Base-by-base conservation (phyloP, 2,797 vertebrate genomes). In the Chelidonichthys spinosus region DNA sequence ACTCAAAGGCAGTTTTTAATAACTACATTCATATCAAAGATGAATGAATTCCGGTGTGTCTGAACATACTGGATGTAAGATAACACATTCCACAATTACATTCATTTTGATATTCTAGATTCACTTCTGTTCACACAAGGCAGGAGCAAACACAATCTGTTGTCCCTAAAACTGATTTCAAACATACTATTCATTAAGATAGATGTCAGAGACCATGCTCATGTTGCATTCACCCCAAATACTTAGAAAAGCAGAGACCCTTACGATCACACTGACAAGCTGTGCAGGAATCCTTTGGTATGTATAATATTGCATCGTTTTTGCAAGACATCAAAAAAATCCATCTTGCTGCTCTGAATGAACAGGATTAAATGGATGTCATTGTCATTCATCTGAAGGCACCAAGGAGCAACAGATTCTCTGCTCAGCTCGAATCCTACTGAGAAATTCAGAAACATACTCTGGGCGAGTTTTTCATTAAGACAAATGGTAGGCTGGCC, bases 331-430 rank as follows among this genome's bases (percentile, higher is more conserved):
- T 77, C 64, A 54, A 64, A 78, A 46, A 25, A 77, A 77, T 83
- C 67, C 32, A 50, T 44, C 25, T n/a, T 53, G 54, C 64, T 66
- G 43, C 66, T 81, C 53, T 25, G 68, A 72, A 63, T 40, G 32
- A 68, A 52, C 37, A 14, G 37, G 36, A 82, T 71, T 25, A 67
- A 43, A 68, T 61, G 18, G 46, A 80, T 39, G 46, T 52, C 42
- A 18, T 72, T 42, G n/a, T 84, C 49, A 69, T 55, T 79, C 63
- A 63, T 63, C 46, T 66, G 47, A 96, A 96, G 95, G 95, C 95
- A 96, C 94, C 72, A 17, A 69, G 66, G 87, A 89, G 87, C 85
- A 90, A 73, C 49, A 35, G 14, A 43, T 60, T 49, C 59, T 79
- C 36, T 3, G 5, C 67, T 76, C 32, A 81, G 42, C 46, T 69